Percentiles rank a stretch among this genome's conserved stretches.
phyloP scores from a whole-genome alignment of 2,797 vertebrate genomes.

The Pagetopsis macropterus region DNA sequence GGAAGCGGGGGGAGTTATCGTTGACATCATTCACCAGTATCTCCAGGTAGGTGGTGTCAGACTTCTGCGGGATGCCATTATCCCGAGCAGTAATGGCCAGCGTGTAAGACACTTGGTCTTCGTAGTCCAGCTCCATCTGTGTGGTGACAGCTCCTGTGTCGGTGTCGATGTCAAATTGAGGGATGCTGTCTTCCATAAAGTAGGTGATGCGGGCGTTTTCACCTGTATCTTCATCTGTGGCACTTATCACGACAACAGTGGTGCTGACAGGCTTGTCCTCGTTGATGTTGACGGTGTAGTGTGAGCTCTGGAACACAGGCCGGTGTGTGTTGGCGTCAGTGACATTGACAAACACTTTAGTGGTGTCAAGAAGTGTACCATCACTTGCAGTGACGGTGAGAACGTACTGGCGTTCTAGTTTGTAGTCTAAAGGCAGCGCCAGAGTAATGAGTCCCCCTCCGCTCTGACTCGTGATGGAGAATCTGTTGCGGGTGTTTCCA shows the following conservation, averaged over 20 bases:
- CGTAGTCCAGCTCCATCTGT: slow-evolving; percentile 94
- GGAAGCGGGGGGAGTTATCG: slow-evolving; percentile 93
- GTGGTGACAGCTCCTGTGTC: slow-evolving; percentile 94
- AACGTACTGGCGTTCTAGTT: slow-evolving; percentile 93
- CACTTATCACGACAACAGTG: slow-evolving; percentile 94
- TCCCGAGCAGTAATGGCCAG: slow-evolving; percentile 95
- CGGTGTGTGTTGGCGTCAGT: slow-evolving; percentile 97
- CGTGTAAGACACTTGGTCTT: slow-evolving; percentile 96
- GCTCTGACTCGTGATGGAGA: slow-evolving; percentile 96
- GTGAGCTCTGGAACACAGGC: slow-evolving; percentile 97
- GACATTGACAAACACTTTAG: slow-evolving; percentile 92
- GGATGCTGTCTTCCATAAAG: slow-evolving; percentile 96
- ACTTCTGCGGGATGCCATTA: slow-evolving; percentile 97
- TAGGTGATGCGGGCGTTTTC: slow-evolving; percentile 96
- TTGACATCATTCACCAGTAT: slow-evolving; percentile 96
- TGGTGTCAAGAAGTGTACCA: slow-evolving; percentile 89
- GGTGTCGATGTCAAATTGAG: slow-evolving; percentile 92
- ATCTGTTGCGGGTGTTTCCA: slow-evolving; percentile 95
- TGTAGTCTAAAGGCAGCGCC: slow-evolving; percentile 94
- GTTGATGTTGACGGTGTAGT: slow-evolving; percentile 93
- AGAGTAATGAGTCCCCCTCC: slow-evolving; percentile 93
- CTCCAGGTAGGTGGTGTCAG: slow-evolving; percentile 96
- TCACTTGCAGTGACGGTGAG: slow-evolving; percentile 92
- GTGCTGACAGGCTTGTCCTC: slow-evolving; percentile 91
- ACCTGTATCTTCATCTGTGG: slow-evolving; percentile 94